Conservation (phyloP, 2,797 vertebrate species). For the Gastrophryne carolinensis region DNA sequence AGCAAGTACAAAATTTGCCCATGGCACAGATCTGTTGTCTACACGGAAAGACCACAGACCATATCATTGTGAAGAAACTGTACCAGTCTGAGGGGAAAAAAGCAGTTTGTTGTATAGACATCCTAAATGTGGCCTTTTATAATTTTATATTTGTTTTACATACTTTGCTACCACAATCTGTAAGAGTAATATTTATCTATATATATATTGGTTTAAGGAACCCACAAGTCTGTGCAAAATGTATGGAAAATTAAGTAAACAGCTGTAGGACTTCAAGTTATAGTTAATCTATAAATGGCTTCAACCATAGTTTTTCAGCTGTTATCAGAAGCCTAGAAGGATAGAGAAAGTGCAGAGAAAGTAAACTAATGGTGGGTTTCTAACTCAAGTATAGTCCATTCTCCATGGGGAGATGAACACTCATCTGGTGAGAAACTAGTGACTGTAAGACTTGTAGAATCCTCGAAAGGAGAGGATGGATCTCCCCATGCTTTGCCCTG, state of each 20-base stretch:
- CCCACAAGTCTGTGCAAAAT: background rate
- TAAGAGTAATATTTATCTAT: background rate
- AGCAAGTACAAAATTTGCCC: background rate
- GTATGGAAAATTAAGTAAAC: background rate
- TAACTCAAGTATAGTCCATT: constrained; percentile 98
- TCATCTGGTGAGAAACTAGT: constrained; percentile 96
- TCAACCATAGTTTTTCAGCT: background rate
- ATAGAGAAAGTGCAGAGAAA: constrained; percentile 45
- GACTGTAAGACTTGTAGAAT: constrained; percentile 91
- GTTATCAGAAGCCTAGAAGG: constrained; percentile 5
- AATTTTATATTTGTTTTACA: background rate
- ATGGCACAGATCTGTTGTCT: constrained; percentile 10
- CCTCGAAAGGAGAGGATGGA: constrained; percentile 89
- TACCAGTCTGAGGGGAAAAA: background rate
- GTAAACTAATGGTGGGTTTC: constrained; percentile 92
- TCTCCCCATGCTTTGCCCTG: constrained; percentile 90
- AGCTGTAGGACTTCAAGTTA: background rate
- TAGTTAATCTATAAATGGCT: background rate
- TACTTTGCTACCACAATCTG: constrained; percentile 6
- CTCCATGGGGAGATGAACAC: constrained; percentile 91
- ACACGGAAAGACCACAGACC: too few relatives aligned
- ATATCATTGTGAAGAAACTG: background rate
- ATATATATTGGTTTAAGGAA: background rate
- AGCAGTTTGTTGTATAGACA: background rate
- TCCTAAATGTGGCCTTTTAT: background rate